phyloP scores from a whole-genome alignment of 2,797 vertebrate genomes.

The Orestias chungarensis region DNA sequence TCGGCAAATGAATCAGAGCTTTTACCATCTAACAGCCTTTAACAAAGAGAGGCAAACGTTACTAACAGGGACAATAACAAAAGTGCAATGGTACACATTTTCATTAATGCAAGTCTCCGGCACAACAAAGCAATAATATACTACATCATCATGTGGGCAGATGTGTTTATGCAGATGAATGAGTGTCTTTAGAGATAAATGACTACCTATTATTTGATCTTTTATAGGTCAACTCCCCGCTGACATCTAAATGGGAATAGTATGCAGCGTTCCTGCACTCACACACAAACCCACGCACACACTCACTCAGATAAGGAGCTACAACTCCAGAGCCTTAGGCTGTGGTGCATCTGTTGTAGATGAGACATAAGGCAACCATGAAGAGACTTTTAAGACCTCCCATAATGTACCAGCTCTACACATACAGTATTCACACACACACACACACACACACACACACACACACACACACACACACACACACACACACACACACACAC shows the following conservation, averaged over 20 bases:
- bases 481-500: slow-evolving; percentile 18
- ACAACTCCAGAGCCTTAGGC: slow-evolving; percentile 63
- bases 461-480: slow-evolving; percentile 20
- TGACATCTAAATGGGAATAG: slow-evolving; percentile 59
- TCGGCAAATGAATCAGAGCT: slow-evolving; percentile 26
- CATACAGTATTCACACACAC: slow-evolving; percentile 35
- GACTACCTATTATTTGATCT: slow-evolving; percentile 63
- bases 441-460: slow-evolving; percentile 20
- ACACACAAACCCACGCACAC: slow-evolving; percentile 19
- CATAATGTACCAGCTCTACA: slow-evolving; percentile 19
- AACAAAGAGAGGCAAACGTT: slow-evolving; percentile 32
- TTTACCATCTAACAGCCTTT: slow-evolving; percentile 35
- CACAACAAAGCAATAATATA: slow-evolving; percentile 49
- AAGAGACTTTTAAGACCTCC: slow-evolving; percentile 48
- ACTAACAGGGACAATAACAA: slow-evolving; percentile 40
- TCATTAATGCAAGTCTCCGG: slow-evolving; percentile 42
- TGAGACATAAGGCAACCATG: slow-evolving; percentile 64
- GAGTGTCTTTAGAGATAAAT: slow-evolving; percentile 66
- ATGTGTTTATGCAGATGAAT: slow-evolving; percentile 18
- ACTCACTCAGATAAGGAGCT: slow-evolving; percentile 57
- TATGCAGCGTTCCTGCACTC: slow-evolving; percentile 22
- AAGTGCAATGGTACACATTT: slow-evolving; percentile 37
- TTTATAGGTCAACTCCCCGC: slow-evolving; percentile 63
- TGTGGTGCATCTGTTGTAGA: slow-evolving; percentile 70
- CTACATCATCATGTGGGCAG: slow-evolving; percentile 35